Evolutionary conservation across 1,140 invertebrate species (phyloP), one percentile per base, ranked within the genome.

Genomic region (Linepithema humile): DNA sequence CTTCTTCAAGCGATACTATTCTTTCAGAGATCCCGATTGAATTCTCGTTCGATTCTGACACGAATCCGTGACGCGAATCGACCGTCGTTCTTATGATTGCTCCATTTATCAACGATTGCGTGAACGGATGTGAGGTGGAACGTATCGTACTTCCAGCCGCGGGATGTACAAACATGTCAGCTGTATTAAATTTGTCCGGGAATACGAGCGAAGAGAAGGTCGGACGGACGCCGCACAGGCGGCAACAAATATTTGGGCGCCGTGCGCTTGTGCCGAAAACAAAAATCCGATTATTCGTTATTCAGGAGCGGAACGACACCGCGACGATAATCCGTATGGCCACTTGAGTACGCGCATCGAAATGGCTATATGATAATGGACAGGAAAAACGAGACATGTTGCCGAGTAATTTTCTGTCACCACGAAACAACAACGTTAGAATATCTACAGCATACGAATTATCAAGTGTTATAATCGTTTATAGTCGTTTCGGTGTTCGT

Each of bases 51-150:
- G 75, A 80, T 80, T n/a, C 48, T 55, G 48, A 15, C 64, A 69
- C 26, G 43, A 67, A 45, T 48, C 23, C 26, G 43, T 40, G 15
- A 48, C 60, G 38, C 60, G 45, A 40, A 78, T 78, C 48, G 70
- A 80, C 48, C 35, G 48, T 12, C 50, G 26, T 23, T 69, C 38
- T 57, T 80, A 70, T 43, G 48, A 80, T 57, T 40, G 62, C 65
- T 78, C 62, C 75, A 69, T 69, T 78, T 78, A 69, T 10, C 17
- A 55, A 78, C n/a, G 75, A 69, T 55, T 69, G 75, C 75, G 75
- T 78, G 62, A 78, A 78, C 62, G 75, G 75, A 78, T 69, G 62
- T 53, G 62, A 78, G 35, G n/a, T 5, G 48, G 6, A 80, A 80
- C 26, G 12, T 69, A 70, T 69, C 64, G 32, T 78, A 78, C 75